These are phyloP conservation scores for Pseudobourletiella spinata DNA, from an alignment of 1,140 invertebrate species.

Conservation along the genomic window DNA sequence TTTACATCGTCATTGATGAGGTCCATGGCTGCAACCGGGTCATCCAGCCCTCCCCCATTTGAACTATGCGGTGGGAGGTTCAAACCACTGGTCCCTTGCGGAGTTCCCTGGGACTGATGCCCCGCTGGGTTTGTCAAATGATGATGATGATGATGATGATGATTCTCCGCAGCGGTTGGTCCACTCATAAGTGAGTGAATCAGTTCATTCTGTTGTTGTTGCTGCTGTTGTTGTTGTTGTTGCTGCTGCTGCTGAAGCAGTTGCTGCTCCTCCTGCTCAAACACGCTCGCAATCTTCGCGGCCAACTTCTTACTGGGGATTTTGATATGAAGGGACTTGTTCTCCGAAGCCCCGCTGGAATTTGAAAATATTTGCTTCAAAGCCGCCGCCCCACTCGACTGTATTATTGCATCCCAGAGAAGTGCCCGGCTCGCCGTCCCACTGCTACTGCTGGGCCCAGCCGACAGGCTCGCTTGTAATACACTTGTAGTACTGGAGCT, in stretches of 20 bases:
- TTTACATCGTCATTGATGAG: constrained; percentile 6
- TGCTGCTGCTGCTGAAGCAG: constrained; percentile 16
- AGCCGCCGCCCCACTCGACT: background rate
- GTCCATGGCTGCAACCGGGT: no score
- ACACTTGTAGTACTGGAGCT: background rate
- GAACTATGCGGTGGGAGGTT: no score
- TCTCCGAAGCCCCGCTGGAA: background rate
- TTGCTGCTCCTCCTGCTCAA: constrained; percentile 25
- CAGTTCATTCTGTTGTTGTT: no score
- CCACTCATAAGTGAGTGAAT: no score
- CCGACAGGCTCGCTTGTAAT: background rate
- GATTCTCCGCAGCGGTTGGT: background rate
- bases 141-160: constrained; percentile 9
- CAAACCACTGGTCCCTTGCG: no score
- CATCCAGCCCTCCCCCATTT: no score
- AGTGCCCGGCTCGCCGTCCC: background rate
- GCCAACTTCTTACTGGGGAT: constrained; percentile 33
- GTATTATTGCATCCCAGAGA: background rate
- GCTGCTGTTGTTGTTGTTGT: background rate
- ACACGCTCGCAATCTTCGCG: constrained; percentile 30
- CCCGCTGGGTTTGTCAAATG: no score
- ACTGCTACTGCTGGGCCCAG: background rate
- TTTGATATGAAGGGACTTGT: constrained; percentile 24
- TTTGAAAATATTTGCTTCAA: background rate
- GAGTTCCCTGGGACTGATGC: no score